Conservation (phyloP, 2,113 vertebrate genomes). For the Cnemophilus loriae region DNA sequence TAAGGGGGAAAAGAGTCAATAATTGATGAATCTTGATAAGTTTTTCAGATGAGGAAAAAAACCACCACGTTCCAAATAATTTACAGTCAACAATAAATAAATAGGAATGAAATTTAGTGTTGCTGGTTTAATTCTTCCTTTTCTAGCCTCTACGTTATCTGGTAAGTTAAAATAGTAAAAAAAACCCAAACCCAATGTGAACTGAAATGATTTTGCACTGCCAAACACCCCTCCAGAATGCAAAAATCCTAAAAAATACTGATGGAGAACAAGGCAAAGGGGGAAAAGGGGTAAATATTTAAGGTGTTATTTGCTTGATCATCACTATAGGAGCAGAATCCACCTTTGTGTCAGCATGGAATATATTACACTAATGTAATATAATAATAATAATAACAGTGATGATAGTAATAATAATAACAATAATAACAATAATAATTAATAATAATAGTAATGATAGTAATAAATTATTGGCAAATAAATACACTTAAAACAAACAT, state of each 20-base stretch:
- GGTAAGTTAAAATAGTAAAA: background rate
- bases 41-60: background rate
- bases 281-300: background rate
- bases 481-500: background rate
- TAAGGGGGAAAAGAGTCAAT: rapidly evolving
- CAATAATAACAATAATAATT: too few species aligned
- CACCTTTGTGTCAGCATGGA: background rate
- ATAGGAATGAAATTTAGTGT: background rate
- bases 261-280: background rate
- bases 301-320: background rate
- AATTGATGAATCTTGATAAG: rapidly evolving
- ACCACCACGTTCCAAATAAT: background rate
- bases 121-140: background rate
- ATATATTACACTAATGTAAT: background rate
- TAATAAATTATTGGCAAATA: background rate
- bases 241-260: background rate
- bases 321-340: background rate
- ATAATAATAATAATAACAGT: too few species aligned
- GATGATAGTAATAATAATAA: too few species aligned
- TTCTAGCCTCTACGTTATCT: background rate
- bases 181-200: rapidly evolving
- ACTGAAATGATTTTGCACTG: background rate
- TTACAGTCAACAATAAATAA: background rate
- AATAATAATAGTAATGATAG: background rate
- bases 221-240: background rate